Evolutionary conservation across 1,140 invertebrate species (phyloP).

Genomic region (Lepidostoma basale): DNA sequence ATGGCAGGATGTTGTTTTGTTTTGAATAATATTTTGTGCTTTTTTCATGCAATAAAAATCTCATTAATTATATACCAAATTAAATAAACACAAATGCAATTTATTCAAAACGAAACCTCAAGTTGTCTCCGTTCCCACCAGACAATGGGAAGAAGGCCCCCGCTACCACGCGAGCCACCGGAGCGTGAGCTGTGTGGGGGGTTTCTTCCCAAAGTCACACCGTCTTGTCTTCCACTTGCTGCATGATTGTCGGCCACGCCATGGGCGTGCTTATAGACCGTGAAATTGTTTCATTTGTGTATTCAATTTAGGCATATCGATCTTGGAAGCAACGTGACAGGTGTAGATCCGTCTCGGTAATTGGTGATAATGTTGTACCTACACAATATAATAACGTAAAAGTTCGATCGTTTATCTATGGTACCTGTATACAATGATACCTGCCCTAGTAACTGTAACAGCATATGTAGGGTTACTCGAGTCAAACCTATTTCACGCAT

Average conservation of each 20-base stretch:
- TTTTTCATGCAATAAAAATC: not conserved
- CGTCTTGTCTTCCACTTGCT: conserved; percentile 1
- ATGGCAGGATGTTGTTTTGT: too few species aligned
- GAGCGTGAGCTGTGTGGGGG: not conserved
- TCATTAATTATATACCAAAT: not conserved
- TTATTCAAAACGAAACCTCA: not conserved
- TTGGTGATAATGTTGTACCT: too few species aligned
- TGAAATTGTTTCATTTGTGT: conserved; percentile 24
- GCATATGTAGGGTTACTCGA: too few species aligned
- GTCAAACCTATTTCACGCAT: too few species aligned
- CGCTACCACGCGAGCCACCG: not conserved
- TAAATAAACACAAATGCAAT: not conserved
- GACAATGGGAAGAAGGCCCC: conserved; percentile 13
- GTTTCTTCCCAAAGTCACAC: not conserved
- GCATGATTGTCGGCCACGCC: conserved; percentile 3
- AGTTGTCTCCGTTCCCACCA: conserved; percentile 20
- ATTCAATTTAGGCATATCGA: conserved; percentile 19
- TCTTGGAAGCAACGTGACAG: not conserved
- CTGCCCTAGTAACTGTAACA: too few species aligned
- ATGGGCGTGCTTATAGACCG: conserved; percentile 1
- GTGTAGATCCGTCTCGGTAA: too few species aligned
- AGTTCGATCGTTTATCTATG: too few species aligned
- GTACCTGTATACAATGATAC: too few species aligned
- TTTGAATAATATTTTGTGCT: too few species aligned
- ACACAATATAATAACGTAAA: too few species aligned